Evolutionary conservation across 1,140 invertebrate species (phyloP), one percentile per base, ranked within the genome.

Genomic region (Ostrea denselamellosa): DNA sequence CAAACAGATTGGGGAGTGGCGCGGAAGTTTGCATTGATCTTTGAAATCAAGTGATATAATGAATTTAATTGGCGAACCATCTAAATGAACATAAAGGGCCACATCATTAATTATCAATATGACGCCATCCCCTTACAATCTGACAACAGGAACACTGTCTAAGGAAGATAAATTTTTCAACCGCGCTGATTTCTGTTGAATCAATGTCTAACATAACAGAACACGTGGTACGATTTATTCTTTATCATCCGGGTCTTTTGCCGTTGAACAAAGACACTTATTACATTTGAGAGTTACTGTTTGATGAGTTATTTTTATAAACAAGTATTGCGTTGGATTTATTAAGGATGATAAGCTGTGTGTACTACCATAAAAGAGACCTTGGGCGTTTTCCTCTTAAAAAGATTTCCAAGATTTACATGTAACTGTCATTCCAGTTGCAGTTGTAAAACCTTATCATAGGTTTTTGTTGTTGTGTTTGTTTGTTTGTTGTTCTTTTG

Each of bases 31-130:
- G 68, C 2, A 77, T 77, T 77, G 68, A 77, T 77, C 28, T 77
- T 34, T 5, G 25, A 9, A 25, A 8, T 2, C 22, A 34, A 12
- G 17, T 19, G 25, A 77, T 71, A 12, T 12, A 22, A 10, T 71
- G 68, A 44, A 77, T 77, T 28, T 77, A 77, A 77, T 77, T 77
- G 68, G 68, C 25, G 68, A 77, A 34, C 28, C 22, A 25, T 77
- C 28, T 34, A 34, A 77, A 34, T 9, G 68, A 77, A 77, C 22
- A 77, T 77, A 25, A 77, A 77, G 28, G 14, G 68, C 68, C 28
- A 25, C 25, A 77, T 77, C 25, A 34, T 77, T 25, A 77, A 34
- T 77, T 25, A 14, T 28, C 25, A 62, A 62, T 44, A 44, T 62
- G 56, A 62, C 68, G 68, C 28, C 25, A 44, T 17, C 68, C 25